Percentiles rank a stretch among this genome's conserved stretches.
Conservation (phyloP, 2,888 invertebrate species). For the Orthosia cruda region DNA sequence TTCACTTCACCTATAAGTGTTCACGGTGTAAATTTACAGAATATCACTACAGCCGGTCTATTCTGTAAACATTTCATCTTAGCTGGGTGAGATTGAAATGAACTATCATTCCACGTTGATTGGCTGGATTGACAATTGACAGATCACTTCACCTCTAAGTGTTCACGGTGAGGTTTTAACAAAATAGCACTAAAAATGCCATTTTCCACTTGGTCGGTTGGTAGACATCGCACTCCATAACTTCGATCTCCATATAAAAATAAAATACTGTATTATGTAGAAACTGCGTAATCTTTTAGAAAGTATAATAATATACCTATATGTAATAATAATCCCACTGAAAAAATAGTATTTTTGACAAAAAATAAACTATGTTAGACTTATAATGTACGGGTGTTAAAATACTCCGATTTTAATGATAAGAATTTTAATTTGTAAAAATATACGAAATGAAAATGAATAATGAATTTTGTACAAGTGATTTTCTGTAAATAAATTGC, state of each 20-base stretch:
- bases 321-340: slow-evolving; percentile 48
- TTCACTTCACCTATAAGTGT: no score
- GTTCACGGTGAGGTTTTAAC: no score
- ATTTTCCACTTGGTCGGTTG: background rate
- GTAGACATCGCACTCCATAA: background rate
- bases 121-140: no score
- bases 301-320: slow-evolving; percentile 13
- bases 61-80: no score
- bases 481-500: slow-evolving; percentile 77
- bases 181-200: no score
- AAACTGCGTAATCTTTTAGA: slow-evolving; percentile 23
- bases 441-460: slow-evolving; percentile 51
- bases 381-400: slow-evolving; percentile 60
- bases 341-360: slow-evolving; percentile 60
- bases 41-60: no score
- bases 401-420: slow-evolving; percentile 69
- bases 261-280: slow-evolving; percentile 9
- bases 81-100: no score
- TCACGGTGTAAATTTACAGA: no score
- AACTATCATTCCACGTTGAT: no score
- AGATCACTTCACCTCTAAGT: no score
- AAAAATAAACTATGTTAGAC: slow-evolving; percentile 30
- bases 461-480: slow-evolving; percentile 74
- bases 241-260: background rate
- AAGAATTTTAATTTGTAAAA: slow-evolving; percentile 66